A percentile compares a stretch with the other conserved stretches of the same genome.
Conservation (phyloP, 2,888 invertebrate genomes). For the Ganaspis brasiliensis region DNA sequence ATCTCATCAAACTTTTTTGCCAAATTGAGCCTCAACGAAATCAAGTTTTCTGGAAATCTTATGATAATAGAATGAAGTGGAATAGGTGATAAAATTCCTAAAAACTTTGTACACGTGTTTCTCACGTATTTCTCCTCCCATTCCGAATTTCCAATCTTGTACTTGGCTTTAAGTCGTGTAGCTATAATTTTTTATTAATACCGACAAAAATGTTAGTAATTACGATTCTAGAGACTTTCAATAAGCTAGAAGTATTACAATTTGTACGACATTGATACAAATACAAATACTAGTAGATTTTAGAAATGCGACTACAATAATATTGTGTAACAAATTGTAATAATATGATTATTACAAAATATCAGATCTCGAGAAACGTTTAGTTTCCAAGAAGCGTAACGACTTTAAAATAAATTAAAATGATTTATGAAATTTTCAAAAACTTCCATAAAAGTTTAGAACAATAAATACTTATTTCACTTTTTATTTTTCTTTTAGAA, state of each 20-base stretch:
- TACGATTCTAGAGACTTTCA: slow-evolving; percentile 4
- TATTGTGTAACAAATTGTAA: background rate
- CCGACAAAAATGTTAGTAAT: slow-evolving; percentile 19
- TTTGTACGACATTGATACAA: slow-evolving; percentile 23
- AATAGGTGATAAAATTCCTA: slow-evolving; percentile 30
- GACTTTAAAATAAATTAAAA: slow-evolving; percentile 1
- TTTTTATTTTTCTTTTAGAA: slow-evolving; percentile 6
- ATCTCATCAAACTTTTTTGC: slow-evolving; percentile 3
- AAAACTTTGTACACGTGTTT: slow-evolving; percentile 32
- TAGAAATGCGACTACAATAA: slow-evolving; percentile 1
- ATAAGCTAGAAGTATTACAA: slow-evolving; percentile 20
- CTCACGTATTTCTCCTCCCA: slow-evolving; percentile 30
- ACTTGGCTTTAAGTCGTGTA: slow-evolving; percentile 40
- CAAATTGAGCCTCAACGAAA: slow-evolving; percentile 5
- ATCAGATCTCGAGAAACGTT: background rate
- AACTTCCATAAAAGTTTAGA: too few species aligned
- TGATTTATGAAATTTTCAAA: too few species aligned
- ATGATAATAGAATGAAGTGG: slow-evolving; percentile 27
- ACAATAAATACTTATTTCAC: too few species aligned
- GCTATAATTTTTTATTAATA: slow-evolving; percentile 35
- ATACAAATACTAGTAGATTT: slow-evolving; percentile 15
- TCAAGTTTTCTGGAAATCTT: slow-evolving; percentile 28
- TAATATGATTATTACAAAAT: slow-evolving; percentile 30
- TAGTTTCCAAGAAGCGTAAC: background rate
- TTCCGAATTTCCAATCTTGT: slow-evolving; percentile 23